A percentile compares a stretch with the other conserved stretches of the same genome.
Evolutionary conservation across 2,797 vertebrate species (phyloP).

Genomic region (Spinus pinus): DNA sequence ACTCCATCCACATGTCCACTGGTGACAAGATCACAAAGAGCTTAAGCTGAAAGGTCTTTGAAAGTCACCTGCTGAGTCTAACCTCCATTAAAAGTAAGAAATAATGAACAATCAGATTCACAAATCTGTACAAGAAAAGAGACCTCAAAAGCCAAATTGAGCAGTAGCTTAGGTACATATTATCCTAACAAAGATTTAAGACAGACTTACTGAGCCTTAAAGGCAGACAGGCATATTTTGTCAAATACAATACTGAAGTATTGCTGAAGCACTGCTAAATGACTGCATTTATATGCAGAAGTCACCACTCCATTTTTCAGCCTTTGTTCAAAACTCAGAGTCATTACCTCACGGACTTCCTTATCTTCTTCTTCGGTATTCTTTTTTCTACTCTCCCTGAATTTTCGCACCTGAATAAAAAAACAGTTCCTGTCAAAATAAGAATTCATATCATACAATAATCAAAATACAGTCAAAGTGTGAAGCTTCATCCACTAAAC

Average conservation of each 20-base stretch:
- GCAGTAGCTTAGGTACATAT: neutral
- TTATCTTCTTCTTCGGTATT: slow-evolving; percentile 89
- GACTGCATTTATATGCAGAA: neutral
- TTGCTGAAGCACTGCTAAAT: neutral
- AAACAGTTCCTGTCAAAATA: neutral
- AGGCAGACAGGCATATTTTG: neutral
- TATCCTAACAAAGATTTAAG: neutral
- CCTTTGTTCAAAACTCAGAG: neutral
- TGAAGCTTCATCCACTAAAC: neutral
- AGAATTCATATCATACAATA: neutral
- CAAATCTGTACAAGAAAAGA: neutral
- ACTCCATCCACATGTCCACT: neutral
- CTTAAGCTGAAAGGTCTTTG: neutral
- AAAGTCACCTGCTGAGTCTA: neutral
- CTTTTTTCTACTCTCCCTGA: slow-evolving; percentile 87
- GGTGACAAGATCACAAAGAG: neutral
- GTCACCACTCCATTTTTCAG: neutral
- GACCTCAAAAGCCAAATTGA: neutral
- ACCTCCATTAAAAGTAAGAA: neutral
- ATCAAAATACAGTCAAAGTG: neutral
- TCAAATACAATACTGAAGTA: neutral
- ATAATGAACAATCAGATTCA: neutral
- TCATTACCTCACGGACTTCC: slow-evolving; percentile 87
- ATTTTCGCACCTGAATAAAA: slow-evolving; percentile 80
- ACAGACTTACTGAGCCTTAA: neutral